These are phyloP conservation scores for Leptocoma aspasia DNA, from an alignment of 2,113 vertebrate species.

Conservation along the genomic window DNA sequence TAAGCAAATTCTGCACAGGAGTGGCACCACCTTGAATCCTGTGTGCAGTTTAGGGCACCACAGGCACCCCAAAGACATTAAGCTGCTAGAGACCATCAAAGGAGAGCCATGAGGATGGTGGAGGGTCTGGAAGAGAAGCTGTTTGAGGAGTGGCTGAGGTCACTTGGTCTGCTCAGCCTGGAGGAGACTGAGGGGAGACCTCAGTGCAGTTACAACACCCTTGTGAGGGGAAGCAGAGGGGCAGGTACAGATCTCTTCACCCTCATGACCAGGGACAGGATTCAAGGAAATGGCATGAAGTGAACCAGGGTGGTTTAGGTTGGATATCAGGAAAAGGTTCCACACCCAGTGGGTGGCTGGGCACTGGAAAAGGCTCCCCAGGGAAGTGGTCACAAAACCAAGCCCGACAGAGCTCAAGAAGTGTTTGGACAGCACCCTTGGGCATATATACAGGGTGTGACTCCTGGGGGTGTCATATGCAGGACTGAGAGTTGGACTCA, in stretches of 20 bases:
- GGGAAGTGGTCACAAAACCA: neutral
- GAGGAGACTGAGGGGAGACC: neutral
- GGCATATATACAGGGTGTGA: accelerated
- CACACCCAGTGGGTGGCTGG: neutral
- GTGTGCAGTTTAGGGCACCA: neutral
- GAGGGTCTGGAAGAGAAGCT: neutral
- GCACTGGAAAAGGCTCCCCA: neutral
- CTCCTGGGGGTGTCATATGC: neutral
- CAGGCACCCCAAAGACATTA: neutral
- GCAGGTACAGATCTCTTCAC: accelerated
- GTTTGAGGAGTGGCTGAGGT: accelerated
- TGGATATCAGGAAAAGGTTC: neutral
- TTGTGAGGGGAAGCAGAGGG: accelerated
- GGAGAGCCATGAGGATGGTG: neutral
- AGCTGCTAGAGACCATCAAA: neutral
- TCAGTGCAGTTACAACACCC: neutral
- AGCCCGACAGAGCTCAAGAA: accelerated
- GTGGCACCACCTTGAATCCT: neutral
- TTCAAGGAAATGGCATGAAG: neutral
- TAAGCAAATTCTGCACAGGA: neutral
- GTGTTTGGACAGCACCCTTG: accelerated
- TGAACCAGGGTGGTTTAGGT: neutral
- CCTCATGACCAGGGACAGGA: neutral
- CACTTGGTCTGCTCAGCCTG: neutral
- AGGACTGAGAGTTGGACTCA: neutral